These are phyloP conservation scores for Caenorhabditis drosophilae DNA, from an alignment of 2,888 invertebrate species.

Conservation along the genomic window DNA sequence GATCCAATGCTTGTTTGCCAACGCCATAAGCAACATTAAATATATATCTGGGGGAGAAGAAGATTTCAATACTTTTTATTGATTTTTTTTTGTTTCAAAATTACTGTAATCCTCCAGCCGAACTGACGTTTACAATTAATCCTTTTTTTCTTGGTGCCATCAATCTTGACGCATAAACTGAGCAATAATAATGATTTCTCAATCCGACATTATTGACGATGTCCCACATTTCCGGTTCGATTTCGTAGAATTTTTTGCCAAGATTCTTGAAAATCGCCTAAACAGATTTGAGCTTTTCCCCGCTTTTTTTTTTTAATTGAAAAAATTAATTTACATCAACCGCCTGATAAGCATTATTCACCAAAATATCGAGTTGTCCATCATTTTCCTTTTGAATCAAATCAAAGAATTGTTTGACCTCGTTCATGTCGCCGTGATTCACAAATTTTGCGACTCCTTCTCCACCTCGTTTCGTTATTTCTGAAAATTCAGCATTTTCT, in stretches of 20 bases:
- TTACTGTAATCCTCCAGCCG: slow-evolving; percentile 67
- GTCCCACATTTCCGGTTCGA: slow-evolving; percentile 69
- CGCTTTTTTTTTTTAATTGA: neutral
- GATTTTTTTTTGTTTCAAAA: too few relatives aligned
- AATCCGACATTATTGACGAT: slow-evolving; percentile 46
- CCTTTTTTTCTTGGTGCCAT: slow-evolving; percentile 59
- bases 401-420: slow-evolving; percentile 45
- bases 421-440: slow-evolving; percentile 46
- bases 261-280: slow-evolving; percentile 42
- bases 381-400: slow-evolving; percentile 31
- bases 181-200: slow-evolving; percentile 71
- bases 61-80: too few relatives aligned
- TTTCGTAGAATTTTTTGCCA: slow-evolving; percentile 69
- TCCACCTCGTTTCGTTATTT: slow-evolving; percentile 44
- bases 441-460: slow-evolving; percentile 39
- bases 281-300: neutral
- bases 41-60: too few relatives aligned
- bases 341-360: slow-evolving; percentile 50
- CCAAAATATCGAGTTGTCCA: slow-evolving; percentile 39
- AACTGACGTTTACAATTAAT: slow-evolving; percentile 71
- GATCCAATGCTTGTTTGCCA: slow-evolving; percentile 71
- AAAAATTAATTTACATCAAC: slow-evolving; percentile 21
- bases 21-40: slow-evolving; percentile 71
- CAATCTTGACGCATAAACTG: slow-evolving; percentile 69
- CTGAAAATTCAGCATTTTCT: too few relatives aligned